Base-by-base conservation (phyloP, 2,888 invertebrate genomes). In the Oligia latruncula region DNA sequence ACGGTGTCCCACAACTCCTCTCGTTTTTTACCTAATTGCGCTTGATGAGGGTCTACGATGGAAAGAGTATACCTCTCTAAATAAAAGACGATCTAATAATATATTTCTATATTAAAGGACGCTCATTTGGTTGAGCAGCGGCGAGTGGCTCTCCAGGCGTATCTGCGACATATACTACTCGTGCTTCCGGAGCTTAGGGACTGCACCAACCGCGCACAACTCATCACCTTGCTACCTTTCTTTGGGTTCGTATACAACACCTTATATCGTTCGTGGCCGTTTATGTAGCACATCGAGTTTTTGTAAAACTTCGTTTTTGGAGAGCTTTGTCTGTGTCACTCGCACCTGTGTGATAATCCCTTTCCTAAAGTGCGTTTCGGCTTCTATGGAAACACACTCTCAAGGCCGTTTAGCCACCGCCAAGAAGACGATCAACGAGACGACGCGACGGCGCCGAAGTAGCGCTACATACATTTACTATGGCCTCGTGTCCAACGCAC, bases 101-200 rank as follows among this genome's bases (percentile, higher is more conserved):
- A 35, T 35, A 73, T 55, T 35, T 60, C 2, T 71, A 20, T 76
- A 5, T 78, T 71, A 0, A 43, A 98, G 98, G 98, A 98, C 94
- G 97, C 98, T 0, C 97, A 97, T 85, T 97, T 99, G 92, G 99
- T 99, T 52, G 99, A 99, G 94, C 98, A 98, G 86, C 97, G 99
- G 78, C 97, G 99, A 35, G 97, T 98, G 90, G 97, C 98, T 83
- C 96, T 99, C 79, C 99, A 99, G 94, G 98, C 98, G 79, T 99
- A 99, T 97, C 97, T 99, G 84, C 97, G 99, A 71, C 98, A 98
- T 93, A 97, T 99, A 40, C 97, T 99, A 81, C 98, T 98, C 85
- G 97, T 98, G 89, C 97, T 98, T 94, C 98, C 98, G 0, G 98
- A 98, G 90, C 97, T 99, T 76, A 97, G 98, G 70, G 97, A 97